Base-by-base conservation (phyloP, 2,888 invertebrate species). In the Pomacea canaliculata region DNA sequence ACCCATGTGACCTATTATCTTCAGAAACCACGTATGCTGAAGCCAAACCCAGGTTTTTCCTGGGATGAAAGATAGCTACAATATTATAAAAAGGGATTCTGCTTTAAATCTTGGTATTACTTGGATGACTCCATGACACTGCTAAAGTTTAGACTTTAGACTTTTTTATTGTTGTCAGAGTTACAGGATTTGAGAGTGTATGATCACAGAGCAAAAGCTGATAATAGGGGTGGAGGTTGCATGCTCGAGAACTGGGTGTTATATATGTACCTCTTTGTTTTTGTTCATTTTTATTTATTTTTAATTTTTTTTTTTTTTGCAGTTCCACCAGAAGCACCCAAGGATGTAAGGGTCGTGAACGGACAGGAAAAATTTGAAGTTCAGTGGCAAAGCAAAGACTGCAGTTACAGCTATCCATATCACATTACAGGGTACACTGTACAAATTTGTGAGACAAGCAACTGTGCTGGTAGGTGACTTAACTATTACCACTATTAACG, bases 401-500 rank as follows among this genome's bases (percentile, higher is more conserved):
- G 73, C 46, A 56, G 56, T 10, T n/a, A 49, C 23, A 13, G 27
- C 56, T 73, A 73, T 37, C 73, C 73, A 1, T 65, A 66, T 8
- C 66, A 73, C 23, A 23, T 48, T 8, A 49, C n/a, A 3, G 59
- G 56, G 1, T 66, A 67, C 67, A n/a, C 27, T n/a, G 49, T 73
- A 13, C 13, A 67, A 27, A 27, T 49, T 56, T 66, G 73, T 51
- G 12, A 51, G 51, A 46, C 18, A 12, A 7, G 18, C 18, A 49
- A n/a, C 27, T 71, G 71, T 51, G 23, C 48, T 48, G n/a, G 71
- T 71, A 10, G 46, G 71, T 62, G 16, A 18, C 48, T 68, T 56
- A 56, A 56, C 16, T 37, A 37, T 56, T 56, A 56, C 51, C 16
- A 16, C 51, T 56, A 1, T 56, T 56, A 56, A 16, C 51, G 8